These are phyloP conservation scores for Hofmannophila pseudospretella DNA, from an alignment of 2,888 invertebrate genomes.

Conservation along the genomic window DNA sequence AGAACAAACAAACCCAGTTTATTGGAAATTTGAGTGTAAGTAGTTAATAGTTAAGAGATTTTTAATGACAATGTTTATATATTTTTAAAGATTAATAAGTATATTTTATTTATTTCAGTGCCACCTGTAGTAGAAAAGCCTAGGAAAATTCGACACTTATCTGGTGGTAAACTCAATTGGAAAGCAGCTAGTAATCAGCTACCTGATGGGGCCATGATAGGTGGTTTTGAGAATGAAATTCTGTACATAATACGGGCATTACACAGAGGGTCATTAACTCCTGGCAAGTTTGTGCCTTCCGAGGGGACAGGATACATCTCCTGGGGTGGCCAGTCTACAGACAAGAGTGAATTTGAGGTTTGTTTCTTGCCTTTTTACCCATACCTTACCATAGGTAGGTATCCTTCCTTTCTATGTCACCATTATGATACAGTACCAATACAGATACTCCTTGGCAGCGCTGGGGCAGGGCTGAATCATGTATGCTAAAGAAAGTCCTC, in stretches of 20 bases:
- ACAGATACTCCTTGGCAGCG: too few species aligned
- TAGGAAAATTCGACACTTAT: not conserved
- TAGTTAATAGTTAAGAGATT: too few species aligned
- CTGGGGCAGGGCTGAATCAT: too few species aligned
- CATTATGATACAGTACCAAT: too few species aligned
- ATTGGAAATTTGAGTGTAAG: slow-evolving; percentile 18
- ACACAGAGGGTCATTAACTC: slow-evolving; percentile 84
- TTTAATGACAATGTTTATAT: too few species aligned
- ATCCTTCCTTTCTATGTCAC: not conserved
- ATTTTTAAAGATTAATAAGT: too few species aligned
- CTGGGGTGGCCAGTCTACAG: slow-evolving; percentile 85
- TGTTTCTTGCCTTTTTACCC: too few species aligned
- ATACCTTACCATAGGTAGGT: too few species aligned
- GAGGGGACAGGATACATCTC: slow-evolving; percentile 82
- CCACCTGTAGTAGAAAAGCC: slow-evolving; percentile 3
- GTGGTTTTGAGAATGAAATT: slow-evolving; percentile 79
- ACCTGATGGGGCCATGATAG: slow-evolving; percentile 83
- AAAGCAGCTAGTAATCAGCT: slow-evolving; percentile 74
- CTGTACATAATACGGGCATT: slow-evolving; percentile 81
- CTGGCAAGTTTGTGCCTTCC: slow-evolving; percentile 85
- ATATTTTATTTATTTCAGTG: slow-evolving; percentile 9
- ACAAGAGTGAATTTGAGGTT: slow-evolving; percentile 83
- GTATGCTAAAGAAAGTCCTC: too few species aligned
- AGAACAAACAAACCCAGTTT: slow-evolving; percentile 14
- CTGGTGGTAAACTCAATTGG: slow-evolving; percentile 77